Evolutionary conservation across 2,797 vertebrate genomes (phyloP).

Genomic region (Cynodonichthys magdalenae): DNA sequence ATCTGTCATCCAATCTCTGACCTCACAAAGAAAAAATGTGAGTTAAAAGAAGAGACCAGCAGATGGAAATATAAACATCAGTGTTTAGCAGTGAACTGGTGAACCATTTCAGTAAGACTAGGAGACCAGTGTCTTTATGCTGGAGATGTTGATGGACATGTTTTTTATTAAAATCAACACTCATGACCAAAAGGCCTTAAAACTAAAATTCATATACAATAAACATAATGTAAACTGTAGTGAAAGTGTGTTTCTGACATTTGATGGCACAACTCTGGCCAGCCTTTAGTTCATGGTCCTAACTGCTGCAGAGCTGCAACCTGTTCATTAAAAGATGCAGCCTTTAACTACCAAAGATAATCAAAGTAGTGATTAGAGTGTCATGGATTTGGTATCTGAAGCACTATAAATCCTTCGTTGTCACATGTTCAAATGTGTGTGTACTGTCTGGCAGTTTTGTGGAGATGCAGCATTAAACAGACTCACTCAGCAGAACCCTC

Average conservation of each 20-base stretch:
- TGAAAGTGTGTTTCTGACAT: constrained; percentile 9
- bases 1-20: constrained; percentile 23
- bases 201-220: constrained; percentile 12
- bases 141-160: not conserved
- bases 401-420: not conserved
- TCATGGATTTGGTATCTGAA: constrained; percentile 28
- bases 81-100: no score
- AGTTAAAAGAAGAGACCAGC: no score
- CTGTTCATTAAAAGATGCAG: not conserved
- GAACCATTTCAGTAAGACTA: constrained; percentile 4
- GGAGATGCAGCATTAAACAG: not conserved
- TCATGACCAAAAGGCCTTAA: not conserved
- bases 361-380: not conserved
- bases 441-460: not conserved
- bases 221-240: not conserved
- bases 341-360: constrained; percentile 7
- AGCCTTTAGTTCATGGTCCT: not conserved
- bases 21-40: not conserved
- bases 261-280: constrained; percentile 14
- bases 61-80: no score
- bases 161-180: not conserved
- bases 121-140: not conserved
- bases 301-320: not conserved
- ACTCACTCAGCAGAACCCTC: not conserved
- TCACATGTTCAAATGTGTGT: not conserved